These are phyloP conservation scores for Lepus timidus DNA, from an alignment of 2,113 vertebrate genomes.

Conservation along the genomic window DNA sequence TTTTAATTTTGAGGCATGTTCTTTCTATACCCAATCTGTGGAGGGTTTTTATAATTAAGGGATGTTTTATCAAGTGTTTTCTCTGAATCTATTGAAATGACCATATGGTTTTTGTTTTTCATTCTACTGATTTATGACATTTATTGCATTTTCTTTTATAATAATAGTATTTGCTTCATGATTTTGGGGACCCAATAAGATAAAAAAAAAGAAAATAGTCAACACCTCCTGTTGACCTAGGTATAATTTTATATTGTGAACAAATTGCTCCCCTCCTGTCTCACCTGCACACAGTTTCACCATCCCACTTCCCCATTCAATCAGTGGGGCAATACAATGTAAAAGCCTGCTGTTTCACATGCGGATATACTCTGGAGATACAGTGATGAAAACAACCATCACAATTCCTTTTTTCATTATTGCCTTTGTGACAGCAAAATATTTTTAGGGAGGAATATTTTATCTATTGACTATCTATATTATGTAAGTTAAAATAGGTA, in stretches of 20 bases:
- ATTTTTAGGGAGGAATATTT: slow-evolving; percentile 55
- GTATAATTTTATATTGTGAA: not conserved
- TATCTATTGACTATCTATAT: slow-evolving; percentile 32
- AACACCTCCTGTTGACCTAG: slow-evolving; percentile 29
- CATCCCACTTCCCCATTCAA: not conserved
- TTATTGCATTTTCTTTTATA: not conserved
- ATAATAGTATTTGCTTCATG: slow-evolving; percentile 39
- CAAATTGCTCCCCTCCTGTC: not conserved
- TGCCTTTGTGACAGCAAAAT: slow-evolving; percentile 53
- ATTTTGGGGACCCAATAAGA: slow-evolving; percentile 25
- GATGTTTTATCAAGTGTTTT: too few relatives aligned
- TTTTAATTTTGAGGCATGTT: too few relatives aligned
- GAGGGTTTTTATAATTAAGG: too few relatives aligned
- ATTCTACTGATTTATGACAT: too few relatives aligned
- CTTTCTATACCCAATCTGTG: too few relatives aligned
- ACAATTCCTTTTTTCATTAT: slow-evolving; percentile 17
- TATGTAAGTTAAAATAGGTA: slow-evolving; percentile 49
- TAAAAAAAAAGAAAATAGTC: not conserved
- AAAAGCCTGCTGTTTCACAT: slow-evolving; percentile 4
- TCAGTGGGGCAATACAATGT: slow-evolving; percentile 28
- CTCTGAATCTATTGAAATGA: too few relatives aligned
- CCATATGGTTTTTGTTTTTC: too few relatives aligned
- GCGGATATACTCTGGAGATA: not conserved
- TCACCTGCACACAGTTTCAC: not conserved
- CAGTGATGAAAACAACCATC: not conserved